These are phyloP conservation scores for Microtus montanus DNA, from an alignment of 2,113 vertebrate genomes.

Conservation along the genomic window DNA sequence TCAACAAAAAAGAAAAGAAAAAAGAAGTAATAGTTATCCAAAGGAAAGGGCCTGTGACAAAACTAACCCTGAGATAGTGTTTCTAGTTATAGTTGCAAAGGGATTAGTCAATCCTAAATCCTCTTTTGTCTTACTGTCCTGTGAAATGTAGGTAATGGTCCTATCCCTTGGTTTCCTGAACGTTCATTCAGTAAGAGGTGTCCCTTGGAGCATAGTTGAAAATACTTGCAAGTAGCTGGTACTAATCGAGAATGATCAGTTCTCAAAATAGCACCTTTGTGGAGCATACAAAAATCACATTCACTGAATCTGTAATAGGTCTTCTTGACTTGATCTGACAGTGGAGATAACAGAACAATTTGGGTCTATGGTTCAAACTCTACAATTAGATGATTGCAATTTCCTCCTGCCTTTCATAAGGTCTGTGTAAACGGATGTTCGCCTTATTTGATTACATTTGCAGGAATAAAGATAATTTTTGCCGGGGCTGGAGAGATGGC, in stretches of 20 bases:
- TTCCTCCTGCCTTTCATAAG: conserved; percentile 47
- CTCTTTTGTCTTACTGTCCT: conserved; percentile 50
- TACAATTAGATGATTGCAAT: conserved; percentile 58
- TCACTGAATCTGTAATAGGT: conserved; percentile 37
- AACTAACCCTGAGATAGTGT: background rate
- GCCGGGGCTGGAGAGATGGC: no score
- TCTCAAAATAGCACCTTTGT: conserved; percentile 36
- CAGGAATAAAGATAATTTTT: conserved; percentile 78
- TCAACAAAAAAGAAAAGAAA: background rate
- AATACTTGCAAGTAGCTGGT: conserved; percentile 54
- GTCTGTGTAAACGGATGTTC: conserved; percentile 62
- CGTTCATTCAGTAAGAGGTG: conserved; percentile 19
- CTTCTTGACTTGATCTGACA: conserved; percentile 55
- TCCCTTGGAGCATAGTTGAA: conserved; percentile 68
- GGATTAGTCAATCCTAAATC: conserved; percentile 23
- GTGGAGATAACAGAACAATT: conserved; percentile 50
- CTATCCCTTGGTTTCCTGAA: conserved; percentile 49
- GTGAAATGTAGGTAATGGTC: conserved; percentile 43
- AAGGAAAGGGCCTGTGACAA: conserved; percentile 34
- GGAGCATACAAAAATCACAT: conserved; percentile 12
- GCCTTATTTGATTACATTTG: conserved; percentile 65
- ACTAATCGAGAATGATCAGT: conserved; percentile 32
- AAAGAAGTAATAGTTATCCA: background rate
- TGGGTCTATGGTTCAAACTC: conserved; percentile 52
- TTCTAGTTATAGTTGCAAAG: conserved; percentile 28